phyloP scores from a whole-genome alignment of 2,797 vertebrate genomes.

The Psittacula derbiana region DNA sequence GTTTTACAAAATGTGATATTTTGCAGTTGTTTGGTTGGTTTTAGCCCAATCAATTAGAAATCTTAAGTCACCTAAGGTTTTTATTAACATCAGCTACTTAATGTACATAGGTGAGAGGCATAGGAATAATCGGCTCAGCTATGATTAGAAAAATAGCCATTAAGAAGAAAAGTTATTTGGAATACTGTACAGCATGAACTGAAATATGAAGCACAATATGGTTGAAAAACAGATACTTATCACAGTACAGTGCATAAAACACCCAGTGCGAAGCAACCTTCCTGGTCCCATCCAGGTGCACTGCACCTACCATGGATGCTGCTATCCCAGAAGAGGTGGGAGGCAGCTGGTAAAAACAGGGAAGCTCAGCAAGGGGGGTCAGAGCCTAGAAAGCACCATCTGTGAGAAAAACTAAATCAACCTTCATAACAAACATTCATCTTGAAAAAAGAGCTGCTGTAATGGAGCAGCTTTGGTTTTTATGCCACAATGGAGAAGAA shows the following conservation, averaged over 20 bases:
- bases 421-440: not conserved
- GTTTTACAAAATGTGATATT: not conserved
- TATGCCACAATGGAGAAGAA: not conserved
- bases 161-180: not conserved
- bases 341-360: not conserved
- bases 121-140: not conserved
- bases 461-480: not conserved
- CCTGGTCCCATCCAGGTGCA: not conserved
- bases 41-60: not conserved
- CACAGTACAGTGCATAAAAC: not conserved
- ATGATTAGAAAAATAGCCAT: not conserved
- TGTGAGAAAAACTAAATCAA: not conserved
- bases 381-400: not conserved
- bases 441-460: not conserved
- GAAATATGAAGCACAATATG: not conserved
- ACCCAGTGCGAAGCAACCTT: not conserved
- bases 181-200: not conserved
- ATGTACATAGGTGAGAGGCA: not conserved
- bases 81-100: not conserved
- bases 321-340: not conserved
- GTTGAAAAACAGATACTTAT: not conserved
- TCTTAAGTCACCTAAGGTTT: conserved; percentile 9
- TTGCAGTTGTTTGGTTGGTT: not conserved
- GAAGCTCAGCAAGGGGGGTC: not conserved
- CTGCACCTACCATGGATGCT: not conserved